phyloP scores from a whole-genome alignment of 2,797 vertebrate genomes.

The Lacerta viridis region DNA sequence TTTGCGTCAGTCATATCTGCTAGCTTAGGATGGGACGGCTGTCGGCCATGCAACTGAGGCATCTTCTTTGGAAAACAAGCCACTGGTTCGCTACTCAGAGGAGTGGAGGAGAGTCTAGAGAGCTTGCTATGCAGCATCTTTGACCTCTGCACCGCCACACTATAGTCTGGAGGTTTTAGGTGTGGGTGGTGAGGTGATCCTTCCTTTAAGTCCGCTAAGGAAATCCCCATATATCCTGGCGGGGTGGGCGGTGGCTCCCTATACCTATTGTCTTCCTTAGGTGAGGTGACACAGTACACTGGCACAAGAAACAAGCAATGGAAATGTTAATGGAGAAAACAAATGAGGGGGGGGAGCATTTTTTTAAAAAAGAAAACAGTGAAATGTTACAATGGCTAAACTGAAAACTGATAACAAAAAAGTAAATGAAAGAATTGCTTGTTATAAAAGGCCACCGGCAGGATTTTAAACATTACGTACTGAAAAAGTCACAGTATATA shows the following conservation, averaged over 20 bases:
- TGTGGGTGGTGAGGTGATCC: conserved; percentile 87
- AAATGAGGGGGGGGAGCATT: conserved; percentile 71
- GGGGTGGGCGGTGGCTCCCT: conserved; percentile 96
- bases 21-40: conserved; percentile 76
- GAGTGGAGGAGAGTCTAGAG: conserved; percentile 78
- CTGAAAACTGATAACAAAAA: conserved; percentile 78
- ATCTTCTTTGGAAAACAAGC: conserved; percentile 83
- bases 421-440: conserved; percentile 78
- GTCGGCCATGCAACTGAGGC: conserved; percentile 80
- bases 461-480: conserved; percentile 60
- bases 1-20: conserved; percentile 85
- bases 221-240: conserved; percentile 96
- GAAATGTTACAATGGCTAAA: conserved; percentile 85
- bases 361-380: conserved; percentile 78
- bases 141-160: conserved; percentile 96
- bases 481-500: conserved; percentile 44
- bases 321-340: conserved; percentile 81
- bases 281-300: conserved; percentile 99
- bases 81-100: conserved; percentile 76
- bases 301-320: conserved; percentile 84
- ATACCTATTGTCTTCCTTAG: conserved; percentile 95
- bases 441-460: conserved; percentile 76
- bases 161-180: conserved; percentile 96
- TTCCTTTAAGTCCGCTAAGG: conserved; percentile 90
- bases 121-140: conserved; percentile 89